These are phyloP conservation scores for Alethe castanea DNA, from an alignment of 2,113 vertebrate genomes.

Conservation along the genomic window DNA sequence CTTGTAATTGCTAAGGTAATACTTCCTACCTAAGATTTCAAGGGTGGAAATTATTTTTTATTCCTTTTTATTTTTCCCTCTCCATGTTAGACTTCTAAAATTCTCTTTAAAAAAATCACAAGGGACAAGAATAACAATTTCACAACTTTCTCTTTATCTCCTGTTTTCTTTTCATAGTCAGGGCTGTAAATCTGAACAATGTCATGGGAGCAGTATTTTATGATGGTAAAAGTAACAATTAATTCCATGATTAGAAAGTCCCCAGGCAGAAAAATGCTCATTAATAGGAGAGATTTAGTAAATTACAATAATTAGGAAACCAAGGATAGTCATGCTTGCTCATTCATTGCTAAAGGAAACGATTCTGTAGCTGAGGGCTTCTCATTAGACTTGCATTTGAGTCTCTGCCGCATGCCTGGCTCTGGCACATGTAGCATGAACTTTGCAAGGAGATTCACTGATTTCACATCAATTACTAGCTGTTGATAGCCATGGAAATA, in stretches of 20 bases:
- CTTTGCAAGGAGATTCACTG: not conserved
- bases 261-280: not conserved
- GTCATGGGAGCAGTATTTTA: not conserved
- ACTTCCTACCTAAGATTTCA: not conserved
- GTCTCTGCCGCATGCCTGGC: not conserved
- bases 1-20: not conserved
- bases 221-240: not conserved
- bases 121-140: not conserved
- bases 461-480: constrained; percentile 6
- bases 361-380: not conserved
- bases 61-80: not conserved
- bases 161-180: not conserved
- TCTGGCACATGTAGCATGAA: not conserved
- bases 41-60: not conserved
- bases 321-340: not conserved
- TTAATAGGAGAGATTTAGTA: not conserved
- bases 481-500: constrained; percentile 10
- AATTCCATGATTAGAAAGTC: not conserved
- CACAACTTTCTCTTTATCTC: not conserved
- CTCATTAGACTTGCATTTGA: not conserved
- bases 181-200: not conserved
- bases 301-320: constrained; percentile 18
- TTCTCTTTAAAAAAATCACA: not conserved
- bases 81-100: not conserved
- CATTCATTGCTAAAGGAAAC: not conserved